phyloP scores from a whole-genome alignment of 1,140 invertebrate species.

The Hermetia illucens region DNA sequence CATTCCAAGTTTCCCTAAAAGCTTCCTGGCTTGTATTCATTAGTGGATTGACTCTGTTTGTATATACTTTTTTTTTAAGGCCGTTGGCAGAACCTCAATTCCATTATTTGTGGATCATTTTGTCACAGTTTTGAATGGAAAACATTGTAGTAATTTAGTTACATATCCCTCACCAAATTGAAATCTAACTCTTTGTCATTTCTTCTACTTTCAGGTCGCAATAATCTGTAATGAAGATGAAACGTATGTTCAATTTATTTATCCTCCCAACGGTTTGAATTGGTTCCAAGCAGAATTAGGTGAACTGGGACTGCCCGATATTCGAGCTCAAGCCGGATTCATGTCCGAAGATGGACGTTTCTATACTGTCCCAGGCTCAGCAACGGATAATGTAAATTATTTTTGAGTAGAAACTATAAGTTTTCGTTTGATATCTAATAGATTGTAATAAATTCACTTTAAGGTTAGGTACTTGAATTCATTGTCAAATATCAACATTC shows the following conservation, averaged over 20 bases:
- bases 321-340: conserved; percentile 84
- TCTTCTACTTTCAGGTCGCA: conserved; percentile 55
- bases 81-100: no score
- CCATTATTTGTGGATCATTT: conserved; percentile 4
- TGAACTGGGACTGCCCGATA: conserved; percentile 57
- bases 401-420: background rate
- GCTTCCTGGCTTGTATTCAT: no score
- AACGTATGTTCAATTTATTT: conserved; percentile 73
- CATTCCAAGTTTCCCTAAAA: no score
- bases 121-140: no score
- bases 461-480: conserved; percentile 47
- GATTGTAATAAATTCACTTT: conserved; percentile 55
- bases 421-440: no score
- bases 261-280: conserved; percentile 73
- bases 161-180: no score
- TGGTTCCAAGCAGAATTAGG: conserved; percentile 71
- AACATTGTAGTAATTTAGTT: no score
- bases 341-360: conserved; percentile 62
- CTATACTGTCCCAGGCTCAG: conserved; percentile 64
- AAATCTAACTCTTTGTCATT: conserved; percentile 3
- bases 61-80: no score
- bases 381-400: conserved; percentile 61
- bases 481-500: conserved; percentile 62
- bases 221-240: conserved; percentile 69
- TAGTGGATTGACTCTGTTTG: no score